Evolutionary conservation across 2,888 invertebrate species (phyloP), one percentile per base, ranked within the genome.

Genomic region (Amaurobius ferox): DNA sequence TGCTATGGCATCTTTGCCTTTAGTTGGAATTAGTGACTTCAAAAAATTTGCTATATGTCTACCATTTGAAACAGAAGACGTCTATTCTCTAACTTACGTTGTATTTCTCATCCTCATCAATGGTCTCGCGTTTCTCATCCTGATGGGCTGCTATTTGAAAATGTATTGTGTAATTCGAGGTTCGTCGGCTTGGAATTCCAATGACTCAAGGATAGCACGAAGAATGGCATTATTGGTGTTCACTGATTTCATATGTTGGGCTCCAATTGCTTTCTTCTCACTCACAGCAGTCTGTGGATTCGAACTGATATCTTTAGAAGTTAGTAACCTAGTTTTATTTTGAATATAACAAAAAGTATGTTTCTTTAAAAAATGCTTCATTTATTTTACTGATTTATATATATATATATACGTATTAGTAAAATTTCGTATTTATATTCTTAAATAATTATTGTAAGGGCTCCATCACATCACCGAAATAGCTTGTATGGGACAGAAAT

Each of bases 101-200:
- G 95, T 97, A 0, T 95, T 96, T 89, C 93, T 98, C 76, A 96
- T 99, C 93, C 93, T 95, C 87, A 94, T 98, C 90, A 99, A 98
- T 92, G 97, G 98, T 3, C 93, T 97, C 28, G 98, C 98, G 0
- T 99, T 99, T 92, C 93, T 97, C 35, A 97, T 98, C 80, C 94
- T 99, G 74, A 97, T 98, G 94, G 96, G 97, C 76, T 98, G 98
- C 92, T 98, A 98, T 91, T 93, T 97, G 86, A 97, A 97, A 92
- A 98, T 98, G 97, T 98, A 98, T 92, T 97, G 98, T 92, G 97
- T 97, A 77, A 98, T 98, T 89, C 94, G 98, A 26, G 98, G 98
- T 86, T 97, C 97, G 0, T 89, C 91, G 77, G 89, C 88, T 3
- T 98, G 98, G 98, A 98, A 98, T 92, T 97, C 97, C 2, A 98